phyloP scores from a whole-genome alignment of 1,140 invertebrate species.

The Trachymyrmex cornetzi region DNA sequence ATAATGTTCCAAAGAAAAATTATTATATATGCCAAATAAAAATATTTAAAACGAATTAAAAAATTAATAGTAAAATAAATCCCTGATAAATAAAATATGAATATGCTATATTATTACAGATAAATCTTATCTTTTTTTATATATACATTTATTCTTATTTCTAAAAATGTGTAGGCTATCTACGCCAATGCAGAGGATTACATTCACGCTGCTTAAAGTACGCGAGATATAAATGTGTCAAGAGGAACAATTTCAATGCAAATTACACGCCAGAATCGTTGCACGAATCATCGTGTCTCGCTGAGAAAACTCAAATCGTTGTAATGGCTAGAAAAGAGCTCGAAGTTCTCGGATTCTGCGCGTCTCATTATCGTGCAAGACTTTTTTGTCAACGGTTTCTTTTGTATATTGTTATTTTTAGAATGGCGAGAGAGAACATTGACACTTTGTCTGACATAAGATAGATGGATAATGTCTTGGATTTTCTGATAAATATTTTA shows the following conservation, averaged over 20 bases:
- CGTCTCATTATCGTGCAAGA: neutral
- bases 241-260: slow-evolving; percentile 40
- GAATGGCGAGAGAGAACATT: neutral
- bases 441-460: slow-evolving; percentile 2
- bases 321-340: slow-evolving; percentile 19
- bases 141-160: neutral
- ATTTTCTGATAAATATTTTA: neutral
- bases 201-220: neutral
- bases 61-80: neutral
- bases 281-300: slow-evolving; percentile 38
- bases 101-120: neutral
- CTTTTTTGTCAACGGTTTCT: slow-evolving; percentile 21
- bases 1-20: neutral
- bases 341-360: neutral
- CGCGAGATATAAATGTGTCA: neutral
- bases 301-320: slow-evolving; percentile 3
- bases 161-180: neutral
- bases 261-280: slow-evolving; percentile 6
- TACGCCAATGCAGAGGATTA: neutral
- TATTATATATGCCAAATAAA: neutral
- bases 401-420: slow-evolving; percentile 1
- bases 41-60: neutral
- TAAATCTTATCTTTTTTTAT: neutral
- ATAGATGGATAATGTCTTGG: neutral
- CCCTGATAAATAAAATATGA: neutral